phyloP scores from a whole-genome alignment of 2,797 vertebrate species.

The Tamandua tetradactyla region DNA sequence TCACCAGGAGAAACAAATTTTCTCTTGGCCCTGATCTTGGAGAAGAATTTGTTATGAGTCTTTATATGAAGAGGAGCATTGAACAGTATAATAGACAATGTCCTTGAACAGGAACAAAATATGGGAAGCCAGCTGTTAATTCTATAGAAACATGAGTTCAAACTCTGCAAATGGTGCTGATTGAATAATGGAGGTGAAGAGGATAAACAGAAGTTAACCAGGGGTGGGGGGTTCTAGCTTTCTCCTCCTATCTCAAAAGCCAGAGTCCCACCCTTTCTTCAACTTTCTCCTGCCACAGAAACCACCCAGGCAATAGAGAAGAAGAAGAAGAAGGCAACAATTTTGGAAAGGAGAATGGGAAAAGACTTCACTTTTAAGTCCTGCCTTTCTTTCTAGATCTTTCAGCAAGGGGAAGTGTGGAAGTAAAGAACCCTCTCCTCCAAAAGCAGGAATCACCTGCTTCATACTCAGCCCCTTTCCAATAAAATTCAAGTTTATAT shows the following conservation, averaged over 20 bases:
- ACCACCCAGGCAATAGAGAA: background rate
- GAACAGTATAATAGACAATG: constrained; percentile 54
- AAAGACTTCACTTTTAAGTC: background rate
- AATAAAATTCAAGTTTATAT: constrained; percentile 21
- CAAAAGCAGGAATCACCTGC: background rate
- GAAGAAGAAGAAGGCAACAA: background rate
- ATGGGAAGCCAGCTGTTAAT: constrained; percentile 56
- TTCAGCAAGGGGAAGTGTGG: background rate
- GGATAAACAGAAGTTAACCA: background rate
- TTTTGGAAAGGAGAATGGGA: background rate
- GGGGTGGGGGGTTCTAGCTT: background rate
- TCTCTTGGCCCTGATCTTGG: constrained; percentile 3
- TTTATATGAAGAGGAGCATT: constrained; percentile 51
- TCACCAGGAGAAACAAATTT: constrained; percentile 41
- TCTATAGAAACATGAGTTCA: constrained; percentile 49
- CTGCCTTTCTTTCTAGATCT: background rate
- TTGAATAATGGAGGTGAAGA: background rate
- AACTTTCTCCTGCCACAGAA: constrained; percentile 18
- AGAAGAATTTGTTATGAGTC: constrained; percentile 56
- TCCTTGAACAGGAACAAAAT: constrained; percentile 62
- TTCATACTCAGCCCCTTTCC: background rate
- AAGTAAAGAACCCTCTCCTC: background rate
- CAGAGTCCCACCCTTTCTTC: background rate
- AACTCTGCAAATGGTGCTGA: constrained; percentile 63
- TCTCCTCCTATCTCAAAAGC: background rate